Evolutionary conservation across 2,797 vertebrate genomes (phyloP).

Genomic region (Myiotriccus ornatus): DNA sequence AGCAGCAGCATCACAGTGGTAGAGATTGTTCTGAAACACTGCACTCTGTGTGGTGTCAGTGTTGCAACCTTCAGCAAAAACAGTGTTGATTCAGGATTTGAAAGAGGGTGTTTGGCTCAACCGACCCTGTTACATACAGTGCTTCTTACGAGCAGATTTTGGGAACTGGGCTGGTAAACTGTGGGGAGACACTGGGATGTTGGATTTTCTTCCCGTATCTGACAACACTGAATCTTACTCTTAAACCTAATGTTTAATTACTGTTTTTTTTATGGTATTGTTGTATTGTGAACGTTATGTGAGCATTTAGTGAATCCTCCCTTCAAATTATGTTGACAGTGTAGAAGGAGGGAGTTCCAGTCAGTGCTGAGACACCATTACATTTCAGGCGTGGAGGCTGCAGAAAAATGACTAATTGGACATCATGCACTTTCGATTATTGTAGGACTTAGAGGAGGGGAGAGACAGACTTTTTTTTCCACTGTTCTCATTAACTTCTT

Average conservation of each 20-base stretch:
- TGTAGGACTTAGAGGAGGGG: background rate
- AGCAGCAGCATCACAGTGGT: background rate
- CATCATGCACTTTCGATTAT: background rate
- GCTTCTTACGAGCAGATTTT: background rate
- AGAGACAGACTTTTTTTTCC: background rate
- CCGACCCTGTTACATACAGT: background rate
- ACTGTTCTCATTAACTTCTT: background rate
- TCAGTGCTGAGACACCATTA: rapidly evolving
- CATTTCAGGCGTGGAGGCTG: background rate
- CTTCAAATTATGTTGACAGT: background rate
- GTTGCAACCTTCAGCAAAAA: slow-evolving; percentile 2
- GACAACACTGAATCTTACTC: background rate
- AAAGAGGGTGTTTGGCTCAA: background rate
- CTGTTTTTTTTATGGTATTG: background rate
- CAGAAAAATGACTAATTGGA: background rate
- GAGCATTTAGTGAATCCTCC: background rate
- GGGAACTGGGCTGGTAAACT: background rate
- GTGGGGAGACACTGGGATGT: background rate
- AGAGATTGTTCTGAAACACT: background rate
- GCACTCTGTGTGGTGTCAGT: background rate
- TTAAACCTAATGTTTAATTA: background rate
- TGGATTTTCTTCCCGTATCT: background rate
- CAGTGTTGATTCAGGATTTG: background rate
- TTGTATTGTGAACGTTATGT: background rate
- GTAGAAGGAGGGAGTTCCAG: background rate